Base-by-base conservation (phyloP, 1,140 invertebrate genomes). In the Lutraria rhynchaena region DNA sequence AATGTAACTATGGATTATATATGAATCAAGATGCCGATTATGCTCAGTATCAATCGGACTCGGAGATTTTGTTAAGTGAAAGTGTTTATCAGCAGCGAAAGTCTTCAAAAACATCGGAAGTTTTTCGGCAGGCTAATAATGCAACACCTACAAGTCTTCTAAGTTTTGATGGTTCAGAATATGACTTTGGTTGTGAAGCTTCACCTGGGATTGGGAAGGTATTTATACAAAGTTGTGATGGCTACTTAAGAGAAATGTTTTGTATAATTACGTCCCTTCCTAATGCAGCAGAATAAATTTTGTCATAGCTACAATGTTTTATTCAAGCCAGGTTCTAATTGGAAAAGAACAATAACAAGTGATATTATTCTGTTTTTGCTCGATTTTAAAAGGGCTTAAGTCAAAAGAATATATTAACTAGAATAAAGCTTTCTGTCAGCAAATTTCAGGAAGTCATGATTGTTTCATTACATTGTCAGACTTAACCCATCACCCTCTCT, bases 161-260 rank as follows among this genome's bases (percentile, higher is more conserved):
- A 41, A 81, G 78, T 31, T 74, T 61, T 63, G 78, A 81, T 61
- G 77, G 67, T 7, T 74, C 70, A 29, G 78, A 81, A 22, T 74
- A 60, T 73, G 78, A 74, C 19, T 73, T 35, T 24, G 33, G 67
- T 37, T 73, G 57, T 63, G 60, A 80, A 19, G 57, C 78, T 3
- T 53, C 78, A 49, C 67, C 78, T 41, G 29, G 35, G 5, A 35
- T 63, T 65, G 78, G 78, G 31, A 81, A 81, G 78, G 78, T 81
- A 65, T 27, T 7, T 55, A 55, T 19, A 49, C 19, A 49, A 9
- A 49, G n/a, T n/a, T n/a, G n/a, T n/a, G n/a, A 65, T n/a, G n/a
- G n/a, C n/a, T n/a, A 33, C 15, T 1, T 9, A n/a, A 53, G 1
- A 53, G 2, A 53, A 53, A 53, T 53, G 9, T 53, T 19, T 4